phyloP scores from a whole-genome alignment of 2,113 vertebrate species.

The Corythaixoides concolor region DNA sequence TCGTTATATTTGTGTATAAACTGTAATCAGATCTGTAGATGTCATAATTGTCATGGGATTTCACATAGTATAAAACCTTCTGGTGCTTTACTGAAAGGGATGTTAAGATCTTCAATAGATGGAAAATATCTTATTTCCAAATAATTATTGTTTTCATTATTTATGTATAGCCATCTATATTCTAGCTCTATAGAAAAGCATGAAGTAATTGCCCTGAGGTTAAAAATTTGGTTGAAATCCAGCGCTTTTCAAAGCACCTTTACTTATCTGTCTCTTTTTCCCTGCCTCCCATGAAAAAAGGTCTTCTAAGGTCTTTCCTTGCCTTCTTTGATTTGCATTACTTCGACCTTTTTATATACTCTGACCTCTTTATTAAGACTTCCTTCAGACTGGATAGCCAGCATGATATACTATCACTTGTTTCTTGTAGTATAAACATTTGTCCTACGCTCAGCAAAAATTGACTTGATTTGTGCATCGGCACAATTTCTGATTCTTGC shows the following conservation, averaged over 20 bases:
- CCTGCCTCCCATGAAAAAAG: background rate
- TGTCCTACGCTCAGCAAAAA: background rate
- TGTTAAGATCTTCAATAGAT: background rate
- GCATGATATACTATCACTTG: background rate
- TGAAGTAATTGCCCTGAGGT: background rate
- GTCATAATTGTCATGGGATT: background rate
- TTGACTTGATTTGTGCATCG: background rate
- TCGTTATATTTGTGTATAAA: background rate
- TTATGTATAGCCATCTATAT: background rate
- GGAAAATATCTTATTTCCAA: background rate
- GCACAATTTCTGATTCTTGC: background rate
- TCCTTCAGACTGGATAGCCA: background rate
- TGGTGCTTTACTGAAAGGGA: background rate
- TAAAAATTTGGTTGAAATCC: background rate
- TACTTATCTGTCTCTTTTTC: background rate
- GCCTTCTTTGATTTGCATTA: conserved; percentile 2
- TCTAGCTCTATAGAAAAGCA: background rate
- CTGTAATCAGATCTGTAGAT: background rate
- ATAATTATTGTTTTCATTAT: background rate
- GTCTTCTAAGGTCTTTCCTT: background rate
- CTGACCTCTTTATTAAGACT: conserved; percentile 4
- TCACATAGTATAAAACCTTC: background rate
- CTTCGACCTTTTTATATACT: background rate
- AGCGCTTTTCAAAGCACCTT: background rate
- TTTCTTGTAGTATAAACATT: background rate